phyloP scores from a whole-genome alignment of 2,113 vertebrate genomes.

The Rana temporaria region DNA sequence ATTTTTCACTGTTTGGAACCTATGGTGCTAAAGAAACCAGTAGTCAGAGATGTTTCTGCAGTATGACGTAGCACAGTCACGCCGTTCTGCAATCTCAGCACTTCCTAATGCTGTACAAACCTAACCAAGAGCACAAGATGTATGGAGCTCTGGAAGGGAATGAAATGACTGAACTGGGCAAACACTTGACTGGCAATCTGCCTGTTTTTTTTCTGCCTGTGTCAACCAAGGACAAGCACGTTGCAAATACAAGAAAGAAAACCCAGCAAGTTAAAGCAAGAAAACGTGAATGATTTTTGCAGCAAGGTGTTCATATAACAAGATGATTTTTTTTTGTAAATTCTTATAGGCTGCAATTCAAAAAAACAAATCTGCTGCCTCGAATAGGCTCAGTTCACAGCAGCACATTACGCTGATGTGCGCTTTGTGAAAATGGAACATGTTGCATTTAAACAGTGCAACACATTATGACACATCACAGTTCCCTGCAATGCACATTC shows the following conservation, averaged over 20 bases:
- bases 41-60: not conserved
- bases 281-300: too few relatives aligned
- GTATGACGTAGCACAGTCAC: slow-evolving; percentile 2
- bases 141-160: not conserved
- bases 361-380: too few relatives aligned
- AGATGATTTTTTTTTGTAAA: too few relatives aligned
- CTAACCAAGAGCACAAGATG: not conserved
- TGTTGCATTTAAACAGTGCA: too few relatives aligned
- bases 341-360: too few relatives aligned
- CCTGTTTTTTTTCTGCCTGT: slow-evolving; percentile 15
- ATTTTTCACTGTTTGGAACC: not conserved
- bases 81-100: not conserved
- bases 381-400: too few relatives aligned
- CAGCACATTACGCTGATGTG: too few relatives aligned
- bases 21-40: not conserved
- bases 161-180: slow-evolving; percentile 32
- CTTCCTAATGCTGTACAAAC: not conserved
- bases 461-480: too few relatives aligned
- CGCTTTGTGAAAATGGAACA: too few relatives aligned
- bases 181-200: slow-evolving; percentile 16
- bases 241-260: not conserved
- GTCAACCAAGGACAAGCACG: slow-evolving; percentile 33
- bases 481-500: too few relatives aligned
- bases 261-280: too few relatives aligned
- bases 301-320: too few relatives aligned